phyloP scores from a whole-genome alignment of 2,113 vertebrate genomes.

The Nyctereutes procyonoides region DNA sequence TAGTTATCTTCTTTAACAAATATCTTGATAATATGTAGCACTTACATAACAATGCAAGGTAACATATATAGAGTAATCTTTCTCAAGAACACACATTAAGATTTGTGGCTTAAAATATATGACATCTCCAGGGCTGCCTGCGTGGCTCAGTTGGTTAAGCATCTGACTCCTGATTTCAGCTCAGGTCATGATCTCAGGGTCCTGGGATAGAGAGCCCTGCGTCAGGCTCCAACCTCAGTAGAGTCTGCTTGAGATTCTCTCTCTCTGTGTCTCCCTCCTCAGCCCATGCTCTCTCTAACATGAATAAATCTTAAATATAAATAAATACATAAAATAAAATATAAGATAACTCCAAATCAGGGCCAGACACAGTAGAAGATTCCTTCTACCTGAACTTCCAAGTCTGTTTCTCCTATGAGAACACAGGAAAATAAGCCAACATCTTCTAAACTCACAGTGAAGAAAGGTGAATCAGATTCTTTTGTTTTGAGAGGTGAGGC shows the following conservation, averaged over 20 bases:
- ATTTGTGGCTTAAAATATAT: constrained; percentile 5
- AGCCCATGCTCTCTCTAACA: not conserved
- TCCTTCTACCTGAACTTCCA: not conserved
- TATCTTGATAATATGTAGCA: not conserved
- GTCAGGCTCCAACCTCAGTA: not conserved
- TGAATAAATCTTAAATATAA: not conserved
- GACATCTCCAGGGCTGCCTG: not conserved
- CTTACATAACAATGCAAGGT: constrained; percentile 33
- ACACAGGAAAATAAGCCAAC: not conserved
- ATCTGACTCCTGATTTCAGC: not conserved
- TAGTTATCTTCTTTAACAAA: constrained; percentile 34
- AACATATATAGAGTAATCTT: not conserved
- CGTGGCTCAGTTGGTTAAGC: not conserved
- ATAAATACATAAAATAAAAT: constrained; percentile 12
- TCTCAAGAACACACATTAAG: constrained; percentile 24
- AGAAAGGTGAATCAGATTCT: not conserved
- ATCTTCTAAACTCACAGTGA: constrained; percentile 16
- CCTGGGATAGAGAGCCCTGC: not conserved
- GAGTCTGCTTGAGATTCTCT: not conserved
- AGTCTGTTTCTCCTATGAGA: not conserved
- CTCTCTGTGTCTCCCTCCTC: not conserved
- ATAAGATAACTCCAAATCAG: not conserved
- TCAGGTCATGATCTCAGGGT: not conserved
- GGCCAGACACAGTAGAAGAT: not conserved
- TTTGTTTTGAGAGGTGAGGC: not conserved